These are phyloP conservation scores for Tangara arthus DNA, from an alignment of 2,797 vertebrate species.

Conservation along the genomic window DNA sequence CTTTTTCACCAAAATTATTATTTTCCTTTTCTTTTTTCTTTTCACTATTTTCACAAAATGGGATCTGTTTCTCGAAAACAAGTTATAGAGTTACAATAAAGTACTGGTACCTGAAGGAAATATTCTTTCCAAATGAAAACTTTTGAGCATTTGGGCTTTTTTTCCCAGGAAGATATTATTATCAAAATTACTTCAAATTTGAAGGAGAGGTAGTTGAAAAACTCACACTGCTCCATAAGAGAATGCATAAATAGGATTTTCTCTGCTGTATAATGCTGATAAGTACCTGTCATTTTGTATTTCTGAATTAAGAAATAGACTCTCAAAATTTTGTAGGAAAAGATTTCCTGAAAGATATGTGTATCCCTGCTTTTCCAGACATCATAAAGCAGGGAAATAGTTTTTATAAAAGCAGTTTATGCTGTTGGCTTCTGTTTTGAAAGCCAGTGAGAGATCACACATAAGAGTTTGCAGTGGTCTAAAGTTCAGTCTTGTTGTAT, in stretches of 20 bases:
- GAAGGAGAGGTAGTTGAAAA: background rate
- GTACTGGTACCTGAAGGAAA: accelerated
- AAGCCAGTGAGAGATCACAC: accelerated
- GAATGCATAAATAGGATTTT: background rate
- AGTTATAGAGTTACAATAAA: background rate
- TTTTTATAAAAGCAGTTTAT: background rate
- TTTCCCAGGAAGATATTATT: background rate
- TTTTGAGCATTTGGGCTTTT: background rate
- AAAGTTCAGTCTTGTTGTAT: background rate
- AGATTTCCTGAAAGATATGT: background rate
- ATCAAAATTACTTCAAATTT: background rate
- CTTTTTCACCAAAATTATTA: background rate
- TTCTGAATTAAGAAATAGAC: background rate
- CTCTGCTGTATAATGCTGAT: background rate
- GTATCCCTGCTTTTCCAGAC: background rate
- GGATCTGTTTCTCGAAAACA: background rate
- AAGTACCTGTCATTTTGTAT: background rate
- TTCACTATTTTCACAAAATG: background rate
- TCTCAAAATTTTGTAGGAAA: background rate
- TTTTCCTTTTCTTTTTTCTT: background rate
- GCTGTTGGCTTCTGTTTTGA: background rate
- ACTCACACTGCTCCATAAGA: background rate
- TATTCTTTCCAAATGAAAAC: background rate
- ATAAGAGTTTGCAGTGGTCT: background rate
- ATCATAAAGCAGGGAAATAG: background rate